Conservation (phyloP, 2,797 vertebrate genomes). For the Monodelphis domestica region DNA sequence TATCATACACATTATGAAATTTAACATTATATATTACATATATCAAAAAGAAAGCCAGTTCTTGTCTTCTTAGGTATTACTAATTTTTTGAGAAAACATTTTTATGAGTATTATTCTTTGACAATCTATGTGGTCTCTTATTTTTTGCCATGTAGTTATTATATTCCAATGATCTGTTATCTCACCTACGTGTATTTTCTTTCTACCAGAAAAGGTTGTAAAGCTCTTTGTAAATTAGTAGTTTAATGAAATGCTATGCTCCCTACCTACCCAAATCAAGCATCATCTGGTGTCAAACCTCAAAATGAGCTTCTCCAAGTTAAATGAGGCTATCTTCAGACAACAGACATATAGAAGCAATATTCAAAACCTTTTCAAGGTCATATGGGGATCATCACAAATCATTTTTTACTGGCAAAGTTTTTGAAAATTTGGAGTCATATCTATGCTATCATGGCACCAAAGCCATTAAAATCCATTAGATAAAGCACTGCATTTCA, state of each 20-base stretch:
- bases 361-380: background rate
- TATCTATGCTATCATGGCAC: background rate
- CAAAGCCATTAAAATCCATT: background rate
- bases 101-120: slow-evolving; percentile 18
- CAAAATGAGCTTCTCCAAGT: background rate
- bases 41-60: slow-evolving; percentile 26
- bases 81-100: slow-evolving; percentile 42
- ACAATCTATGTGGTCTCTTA: slow-evolving; percentile 17
- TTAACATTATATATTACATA: background rate
- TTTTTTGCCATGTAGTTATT: background rate
- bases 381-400: background rate
- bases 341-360: background rate
- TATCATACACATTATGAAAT: background rate
- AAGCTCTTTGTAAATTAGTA: background rate
- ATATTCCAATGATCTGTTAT: background rate
- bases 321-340: background rate
- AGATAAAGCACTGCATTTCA: background rate
- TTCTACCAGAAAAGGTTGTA: background rate
- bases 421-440: background rate
- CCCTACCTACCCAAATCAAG: background rate
- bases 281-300: background rate
- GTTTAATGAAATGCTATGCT: background rate
- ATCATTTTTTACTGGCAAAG: background rate
- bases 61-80: slow-evolving; percentile 3
- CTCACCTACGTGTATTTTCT: background rate